Base-by-base conservation (phyloP, 2,888 invertebrate species). In the Drosophila prolongata region DNA sequence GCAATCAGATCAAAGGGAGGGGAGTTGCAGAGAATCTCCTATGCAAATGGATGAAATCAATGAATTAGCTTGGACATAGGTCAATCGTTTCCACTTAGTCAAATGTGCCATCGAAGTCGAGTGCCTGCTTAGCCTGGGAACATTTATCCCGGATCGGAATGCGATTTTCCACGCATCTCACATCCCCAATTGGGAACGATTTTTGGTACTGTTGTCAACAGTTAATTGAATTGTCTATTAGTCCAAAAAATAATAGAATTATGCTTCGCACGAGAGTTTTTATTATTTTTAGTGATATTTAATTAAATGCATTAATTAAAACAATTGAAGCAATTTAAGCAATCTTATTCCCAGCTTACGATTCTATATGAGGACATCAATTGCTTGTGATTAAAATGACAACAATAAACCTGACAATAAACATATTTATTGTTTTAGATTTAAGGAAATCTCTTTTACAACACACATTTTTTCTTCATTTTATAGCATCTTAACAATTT, bases 71-170 rank as follows among this genome's bases (percentile, higher is more conserved):
- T 84, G 87, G 83, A 84, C 87, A 84, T 58, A 84, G 83, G 83
- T 84, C 83, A 87, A 87, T 78, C 87, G 78, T 57, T 66, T 78
- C 73, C 62, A 81, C 84, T 84, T 87, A 87, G 84, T 81, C 81
- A 84, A 78, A 64, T 54, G 65, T 65, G 44, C 59, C 34, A 64
- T 64, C 24, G 14, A 27, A 50, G 52, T 65, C 65, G 40, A 53
- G 43, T 68, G 81, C 67, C 81, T 52, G 62, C 57, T 55, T n/a
- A 66, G 77, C 68, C 77, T 81, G 82, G 70, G 79, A 81, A 72
- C 40, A 54, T 40, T 56, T 53, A 8, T 38, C 8, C 24, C 16
- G 40, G 6, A 42, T 16, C 10, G 19, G 9, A 42, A 40, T 10
- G 4, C 16, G 40, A 58, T 68, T 67, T 52, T 37, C 8, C 1